Evolutionary conservation across 1,140 invertebrate species (phyloP), one percentile per base, ranked within the genome.

Genomic region (Aporrectodea caliginosa): DNA sequence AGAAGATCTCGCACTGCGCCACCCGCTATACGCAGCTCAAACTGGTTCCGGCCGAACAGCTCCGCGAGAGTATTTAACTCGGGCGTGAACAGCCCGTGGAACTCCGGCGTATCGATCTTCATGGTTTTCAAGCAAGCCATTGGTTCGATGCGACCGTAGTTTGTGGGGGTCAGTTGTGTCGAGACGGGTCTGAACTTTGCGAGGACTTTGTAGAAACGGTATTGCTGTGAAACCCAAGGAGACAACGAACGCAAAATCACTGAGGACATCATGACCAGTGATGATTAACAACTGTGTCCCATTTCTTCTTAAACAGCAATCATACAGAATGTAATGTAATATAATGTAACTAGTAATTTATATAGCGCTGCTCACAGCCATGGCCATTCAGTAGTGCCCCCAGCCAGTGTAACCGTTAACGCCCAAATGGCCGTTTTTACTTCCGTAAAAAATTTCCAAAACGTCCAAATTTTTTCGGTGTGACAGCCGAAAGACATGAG

Each of bases 1-100:
- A 99, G 85, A n/a, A 99, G 89, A 90, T 99, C 98, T 78, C 98
- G 83, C 32, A 92, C 97, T 34, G 97, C 95, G 27, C 98, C 98
- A 75, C 98, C 98, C 71, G 96, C 97, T 79, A 99, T 93, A 81
- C 97, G 89, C 76, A 98, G 88, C 89, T 97, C 94, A 91, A 93
- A 93, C 69, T 93, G 90, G 87, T 96, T 90, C 84, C 93, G 93
- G 69, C 92, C 90, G 86, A 98, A 98, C 29, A 98, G 76, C 16
- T 89, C 86, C 30, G 91, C 88, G 1, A 98, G 88, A 14, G 85
- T 85, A 16, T 91, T 87, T 22, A 98, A 88, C 88, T 98, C 93
- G 34, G 92, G 90, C 0, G 94, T 94, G 84, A 98, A 95, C 73
- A 98, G 90, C 14, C 91, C 91, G 79, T 91, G 91, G 84, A 96